Base-by-base conservation (phyloP, 2,888 invertebrate species). In the Apamea anceps region DNA sequence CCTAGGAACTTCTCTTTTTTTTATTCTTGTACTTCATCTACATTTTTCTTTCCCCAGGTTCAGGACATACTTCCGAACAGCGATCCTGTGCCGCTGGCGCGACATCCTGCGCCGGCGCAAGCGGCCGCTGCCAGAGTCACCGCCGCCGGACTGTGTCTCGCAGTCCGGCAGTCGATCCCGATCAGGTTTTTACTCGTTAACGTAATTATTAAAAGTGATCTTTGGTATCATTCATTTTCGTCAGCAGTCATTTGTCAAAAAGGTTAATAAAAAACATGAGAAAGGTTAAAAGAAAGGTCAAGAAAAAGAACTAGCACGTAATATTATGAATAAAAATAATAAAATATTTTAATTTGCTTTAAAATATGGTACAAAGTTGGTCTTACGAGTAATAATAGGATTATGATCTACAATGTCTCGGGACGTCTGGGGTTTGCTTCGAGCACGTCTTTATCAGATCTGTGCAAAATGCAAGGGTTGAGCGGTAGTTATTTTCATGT, bases 11-110 rank as follows among this genome's bases (percentile, higher is more conserved):
- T 32, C 6, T 12, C 2, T 25, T 0, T 13, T 3, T 28, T 0
- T 18, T 21, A 32, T n/a, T 12, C 18, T 28, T 6, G 8, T 28
- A 21, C 25, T 28, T 28, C 1, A 62, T 1, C 12, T 28, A 72
- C 7, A 4, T 63, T 51, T 81, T 42, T 81, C 37, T 71, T 15
- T 62, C 42, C 25, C 0, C 96, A 98, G 98, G 93, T 98, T 98
- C 94, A 96, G 98, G 66, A 97, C 98, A 82, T 98, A 98, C 92
- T 98, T 98, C 93, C 97, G 97, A 88, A 97, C 97, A 75, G 98
- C 98, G 6, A 97, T 98, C 77, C 88, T 96, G 51, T 98, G 98
- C 92, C 97, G 98, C 72, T 97, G 98, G 97, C 97, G 97, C 0
- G 95, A 95, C 45, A 91, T 93, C 42, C 91, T 93, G 85, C 91